Base-by-base conservation (phyloP, 2,888 invertebrate genomes). In the Imbricaverruca yamaguchii region DNA sequence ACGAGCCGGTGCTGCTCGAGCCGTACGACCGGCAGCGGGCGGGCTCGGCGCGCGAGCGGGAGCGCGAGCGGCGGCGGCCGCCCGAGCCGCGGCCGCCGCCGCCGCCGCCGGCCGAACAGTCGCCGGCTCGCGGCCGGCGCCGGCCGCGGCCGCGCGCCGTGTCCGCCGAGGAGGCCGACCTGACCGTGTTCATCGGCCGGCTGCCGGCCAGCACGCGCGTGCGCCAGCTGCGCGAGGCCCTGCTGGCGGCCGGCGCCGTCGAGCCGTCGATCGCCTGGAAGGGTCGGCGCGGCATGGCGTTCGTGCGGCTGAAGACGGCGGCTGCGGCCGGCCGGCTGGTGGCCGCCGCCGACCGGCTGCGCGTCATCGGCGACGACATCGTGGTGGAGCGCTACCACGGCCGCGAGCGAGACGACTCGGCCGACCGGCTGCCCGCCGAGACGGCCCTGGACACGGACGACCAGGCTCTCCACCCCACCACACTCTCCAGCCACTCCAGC, bases 251-350 rank as follows among this genome's bases (percentile, higher is more conserved):
- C 53, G 74, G 74, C 53, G 74, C 74, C 21, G 18, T 9, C 15
- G 74, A 74, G 74, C 74, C 74, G 21, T 55, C 74, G 21, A 74
- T 74, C 74, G 53, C 74, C 15, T 74, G 74, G 74, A 74, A 74
- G 74, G 74, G 74, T 18, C 74, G 74, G 10, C 74, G 74, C 21
- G 74, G 74, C 74, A 74, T 74, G 74, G 74, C 74, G 53, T 74
- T 74, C 74, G 74, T 74, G 21, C 74, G 74, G 53, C 74, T 74
- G 21, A 74, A 39, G 74, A 10, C 74, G 18, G 18, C 74, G 55
- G 74, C 18, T 21, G 74, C 74, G 1, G 74, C 74, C 21, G 74
- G 21, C 21, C 15, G 55, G 74, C 74, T 74, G 21, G 74, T 74
- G 21, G 74, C 74, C 18, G 39, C 39, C 53, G 74, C 74, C 55